Base-by-base conservation (phyloP, 1,140 invertebrate species). In the Pogonomyrmex barbatus region DNA sequence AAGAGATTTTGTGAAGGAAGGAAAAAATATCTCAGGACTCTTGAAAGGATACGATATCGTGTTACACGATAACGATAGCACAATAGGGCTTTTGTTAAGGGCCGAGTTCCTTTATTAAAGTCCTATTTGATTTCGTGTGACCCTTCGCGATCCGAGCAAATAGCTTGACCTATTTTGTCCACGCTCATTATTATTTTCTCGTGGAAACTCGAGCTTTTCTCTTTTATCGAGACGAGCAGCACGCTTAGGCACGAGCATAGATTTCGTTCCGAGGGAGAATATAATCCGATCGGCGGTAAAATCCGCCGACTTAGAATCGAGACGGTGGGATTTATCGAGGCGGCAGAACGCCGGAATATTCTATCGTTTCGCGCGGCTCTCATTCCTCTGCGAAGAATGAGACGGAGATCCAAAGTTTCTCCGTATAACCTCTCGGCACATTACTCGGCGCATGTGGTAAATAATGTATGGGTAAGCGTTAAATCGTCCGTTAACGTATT, bases 41-140 rank as follows among this genome's bases (percentile, higher is more conserved):
- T 12, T 77, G 90, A 91, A 91, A 92, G 89, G 89, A 93, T 90
- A 84, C 79, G 91, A 88, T 94, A 93, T 94, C 93, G 85, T 78
- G 88, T 94, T 93, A 93, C 93, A 81, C 83, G 88, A 94, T 94
- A 93, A 92, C 91, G 91, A 93, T 90, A 89, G 91, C 85, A 94
- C 92, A 94, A 94, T 93, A 73, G 89, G 33, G 82, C 88, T 92
- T 24, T 94, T 93, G 91, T 93, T 81, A 82, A 87, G 87, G 85
- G 71, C 67, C 65, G 70, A 73, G 79, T 86, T 85, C 65, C 89
- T 92, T 93, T 92, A 93, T 93, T 92, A 90, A 89, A 87, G 67
- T 86, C 62, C 87, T 76, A 91, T 93, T 24, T 92, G 92, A 88
- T 91, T 90, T 78, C 70, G 67, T 85, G 79, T 88, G 71, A 89